These are phyloP conservation scores for Natator depressus DNA, from an alignment of 2,113 vertebrate genomes.

Conservation along the genomic window DNA sequence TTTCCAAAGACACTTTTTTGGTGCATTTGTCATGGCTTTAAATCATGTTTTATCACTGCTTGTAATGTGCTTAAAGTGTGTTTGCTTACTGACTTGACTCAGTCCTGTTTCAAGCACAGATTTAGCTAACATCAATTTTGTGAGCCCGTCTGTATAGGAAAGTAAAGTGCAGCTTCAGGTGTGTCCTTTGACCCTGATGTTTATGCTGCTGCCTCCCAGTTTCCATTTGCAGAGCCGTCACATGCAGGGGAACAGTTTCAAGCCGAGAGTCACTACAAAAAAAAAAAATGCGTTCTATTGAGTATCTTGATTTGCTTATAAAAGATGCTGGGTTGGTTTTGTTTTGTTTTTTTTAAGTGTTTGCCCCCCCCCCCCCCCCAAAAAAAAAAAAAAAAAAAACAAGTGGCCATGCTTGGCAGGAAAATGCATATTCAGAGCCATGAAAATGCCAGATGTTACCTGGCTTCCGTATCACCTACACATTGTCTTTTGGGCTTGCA, in stretches of 20 bases:
- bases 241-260: background rate
- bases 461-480: background rate
- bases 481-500: background rate
- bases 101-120: background rate
- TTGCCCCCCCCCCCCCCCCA: background rate
- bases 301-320: constrained; percentile 10
- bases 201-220: background rate
- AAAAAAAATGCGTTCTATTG: background rate
- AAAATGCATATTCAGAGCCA: background rate
- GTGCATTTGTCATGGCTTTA: background rate
- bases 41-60: background rate
- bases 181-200: background rate
- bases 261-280: background rate
- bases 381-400: background rate
- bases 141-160: background rate
- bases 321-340: background rate
- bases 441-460: too few relatives aligned
- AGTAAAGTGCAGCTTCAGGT: background rate
- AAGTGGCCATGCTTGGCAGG: background rate
- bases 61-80: background rate
- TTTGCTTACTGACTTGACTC: background rate
- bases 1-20: background rate
- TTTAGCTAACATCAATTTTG: background rate
- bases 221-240: background rate
- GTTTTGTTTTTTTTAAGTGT: background rate